phyloP scores from a whole-genome alignment of 1,140 invertebrate species.

The Homalodisca vitripennis region DNA sequence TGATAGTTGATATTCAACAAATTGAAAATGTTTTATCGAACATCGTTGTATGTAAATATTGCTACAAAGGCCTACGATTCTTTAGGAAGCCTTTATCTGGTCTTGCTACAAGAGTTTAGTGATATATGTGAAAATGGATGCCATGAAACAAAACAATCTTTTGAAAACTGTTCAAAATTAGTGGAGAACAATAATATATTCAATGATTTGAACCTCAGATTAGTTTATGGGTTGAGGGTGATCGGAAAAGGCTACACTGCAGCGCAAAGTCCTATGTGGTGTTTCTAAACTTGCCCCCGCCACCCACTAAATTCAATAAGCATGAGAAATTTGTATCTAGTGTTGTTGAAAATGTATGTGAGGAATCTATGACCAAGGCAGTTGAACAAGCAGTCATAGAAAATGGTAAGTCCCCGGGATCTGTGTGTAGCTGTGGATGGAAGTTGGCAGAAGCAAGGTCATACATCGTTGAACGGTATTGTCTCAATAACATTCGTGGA shows the following conservation, averaged over 20 bases:
- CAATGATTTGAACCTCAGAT: slow-evolving; percentile 23
- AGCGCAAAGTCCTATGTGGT: slow-evolving; percentile 26
- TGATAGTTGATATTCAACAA: slow-evolving; percentile 7
- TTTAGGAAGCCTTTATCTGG: not conserved
- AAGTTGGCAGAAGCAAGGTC: too few relatives aligned
- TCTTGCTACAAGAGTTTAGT: not conserved
- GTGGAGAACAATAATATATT: not conserved
- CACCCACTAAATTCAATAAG: slow-evolving; percentile 13
- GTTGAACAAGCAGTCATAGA: slow-evolving; percentile 26
- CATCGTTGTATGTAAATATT: slow-evolving; percentile 3
- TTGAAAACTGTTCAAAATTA: not conserved
- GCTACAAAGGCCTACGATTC: not conserved
- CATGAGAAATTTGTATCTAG: slow-evolving; percentile 17
- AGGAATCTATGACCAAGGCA: slow-evolving; percentile 30
- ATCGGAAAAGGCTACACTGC: slow-evolving; percentile 26
- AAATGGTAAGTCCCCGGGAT: slow-evolving; percentile 21
- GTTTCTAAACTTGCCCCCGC: slow-evolving; percentile 30
- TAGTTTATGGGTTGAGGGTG: slow-evolving; percentile 22
- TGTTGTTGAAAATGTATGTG: not conserved
- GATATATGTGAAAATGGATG: not conserved
- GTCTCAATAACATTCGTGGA: slow-evolving; percentile 26
- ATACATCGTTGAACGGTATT: slow-evolving; percentile 29
- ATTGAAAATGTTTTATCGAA: not conserved
- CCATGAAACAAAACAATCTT: not conserved
- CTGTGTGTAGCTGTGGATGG: slow-evolving; percentile 26